These are phyloP conservation scores for Lithobius niger DNA, from an alignment of 1,140 invertebrate species.

Conservation along the genomic window DNA sequence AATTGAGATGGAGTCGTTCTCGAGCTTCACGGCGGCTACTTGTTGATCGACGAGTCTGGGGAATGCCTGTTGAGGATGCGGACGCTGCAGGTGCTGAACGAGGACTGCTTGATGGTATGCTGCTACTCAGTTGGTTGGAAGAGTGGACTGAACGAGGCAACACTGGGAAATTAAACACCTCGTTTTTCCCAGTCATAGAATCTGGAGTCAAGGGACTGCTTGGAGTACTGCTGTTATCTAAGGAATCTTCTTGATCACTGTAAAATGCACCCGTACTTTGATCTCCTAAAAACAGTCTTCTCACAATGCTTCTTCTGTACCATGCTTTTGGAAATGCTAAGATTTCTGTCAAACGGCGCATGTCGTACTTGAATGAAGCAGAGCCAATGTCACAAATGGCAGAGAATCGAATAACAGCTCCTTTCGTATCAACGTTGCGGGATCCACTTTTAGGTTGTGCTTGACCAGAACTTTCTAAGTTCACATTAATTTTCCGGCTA, in stretches of 20 bases:
- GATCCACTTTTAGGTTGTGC: constrained; percentile 20
- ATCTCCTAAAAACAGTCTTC: constrained; percentile 86
- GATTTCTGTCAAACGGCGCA: constrained; percentile 93
- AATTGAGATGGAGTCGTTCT: constrained; percentile 7
- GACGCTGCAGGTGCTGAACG: neutral
- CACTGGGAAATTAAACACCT: constrained; percentile 3
- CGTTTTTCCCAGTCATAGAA: neutral
- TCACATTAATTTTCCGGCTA: constrained; percentile 64
- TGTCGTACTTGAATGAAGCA: constrained; percentile 98
- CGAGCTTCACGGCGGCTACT: neutral
- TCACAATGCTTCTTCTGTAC: constrained; percentile 84
- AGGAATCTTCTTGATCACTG: constrained; percentile 30
- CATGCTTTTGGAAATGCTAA: constrained; percentile 96
- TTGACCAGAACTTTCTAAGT: neutral
- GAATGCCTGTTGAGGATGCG: too few species aligned
- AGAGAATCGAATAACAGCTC: constrained; percentile 75
- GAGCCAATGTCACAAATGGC: constrained; percentile 90
- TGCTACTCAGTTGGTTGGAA: neutral
- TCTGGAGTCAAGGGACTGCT: constrained; percentile 5
- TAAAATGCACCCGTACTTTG: constrained; percentile 42
- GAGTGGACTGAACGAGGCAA: neutral
- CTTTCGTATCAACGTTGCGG: constrained; percentile 41
- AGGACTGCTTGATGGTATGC: neutral
- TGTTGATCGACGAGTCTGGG: neutral
- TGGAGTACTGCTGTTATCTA: constrained; percentile 4